These are phyloP conservation scores for Platycnemis pennipes DNA, from an alignment of 2,888 invertebrate genomes.

Conservation along the genomic window DNA sequence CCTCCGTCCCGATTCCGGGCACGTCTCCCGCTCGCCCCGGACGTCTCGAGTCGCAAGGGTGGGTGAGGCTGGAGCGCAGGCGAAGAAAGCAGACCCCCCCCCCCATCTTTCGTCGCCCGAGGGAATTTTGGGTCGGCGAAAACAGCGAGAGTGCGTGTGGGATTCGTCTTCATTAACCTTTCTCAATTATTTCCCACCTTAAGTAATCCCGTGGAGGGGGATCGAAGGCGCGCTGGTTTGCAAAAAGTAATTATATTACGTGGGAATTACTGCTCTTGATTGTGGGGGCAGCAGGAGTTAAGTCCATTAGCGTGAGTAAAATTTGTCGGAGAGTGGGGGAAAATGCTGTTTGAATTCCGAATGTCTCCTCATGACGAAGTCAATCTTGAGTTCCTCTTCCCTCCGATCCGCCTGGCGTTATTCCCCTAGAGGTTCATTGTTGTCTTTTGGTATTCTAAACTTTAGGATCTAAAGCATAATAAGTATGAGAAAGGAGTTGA, in stretches of 20 bases:
- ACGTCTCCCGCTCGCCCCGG: not conserved
- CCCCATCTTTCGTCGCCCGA: not conserved
- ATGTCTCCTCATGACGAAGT: not conserved
- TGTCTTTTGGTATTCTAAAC: not conserved
- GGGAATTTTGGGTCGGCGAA: not conserved
- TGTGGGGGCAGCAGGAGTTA: not conserved
- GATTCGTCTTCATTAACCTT: slow-evolving; percentile 8
- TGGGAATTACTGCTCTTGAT: not conserved
- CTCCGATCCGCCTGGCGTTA: not conserved
- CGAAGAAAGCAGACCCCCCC: not conserved
- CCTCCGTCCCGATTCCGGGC: slow-evolving; percentile 10
- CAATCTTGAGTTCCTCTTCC: not conserved
- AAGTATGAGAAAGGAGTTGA: too few species aligned
- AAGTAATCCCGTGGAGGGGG: not conserved
- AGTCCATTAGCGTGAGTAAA: not conserved
- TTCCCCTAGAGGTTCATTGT: not conserved
- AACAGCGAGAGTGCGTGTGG: not conserved
- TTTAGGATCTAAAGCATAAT: too few species aligned
- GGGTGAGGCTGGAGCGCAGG: not conserved
- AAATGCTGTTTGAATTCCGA: not conserved
- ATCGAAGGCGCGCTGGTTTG: not conserved
- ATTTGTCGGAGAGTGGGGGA: not conserved
- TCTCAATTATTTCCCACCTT: slow-evolving; percentile 41
- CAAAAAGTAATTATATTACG: slow-evolving; percentile 12
- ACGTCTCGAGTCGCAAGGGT: not conserved